These are phyloP conservation scores for Eulemur albifrons DNA, from an alignment of 2,797 vertebrate genomes.

Conservation along the genomic window DNA sequence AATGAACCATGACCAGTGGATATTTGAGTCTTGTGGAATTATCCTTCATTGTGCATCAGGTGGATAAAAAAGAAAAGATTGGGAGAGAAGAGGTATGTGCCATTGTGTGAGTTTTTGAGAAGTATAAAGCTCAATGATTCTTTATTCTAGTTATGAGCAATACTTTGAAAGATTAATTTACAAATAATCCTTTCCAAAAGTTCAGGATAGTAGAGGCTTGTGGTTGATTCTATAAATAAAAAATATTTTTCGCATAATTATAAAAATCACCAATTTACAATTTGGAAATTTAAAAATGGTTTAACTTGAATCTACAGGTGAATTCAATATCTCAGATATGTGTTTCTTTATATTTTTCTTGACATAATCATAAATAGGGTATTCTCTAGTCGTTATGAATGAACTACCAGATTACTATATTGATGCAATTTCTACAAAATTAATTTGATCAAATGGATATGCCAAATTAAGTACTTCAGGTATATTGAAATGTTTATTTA, in stretches of 20 bases:
- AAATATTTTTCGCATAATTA: not conserved
- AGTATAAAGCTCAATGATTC: not conserved
- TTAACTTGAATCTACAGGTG: not conserved
- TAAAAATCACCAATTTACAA: constrained; percentile 1
- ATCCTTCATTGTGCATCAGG: constrained; percentile 21
- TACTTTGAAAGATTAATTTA: constrained; percentile 54
- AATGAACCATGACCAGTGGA: not conserved
- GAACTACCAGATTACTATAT: not conserved
- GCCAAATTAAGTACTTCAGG: not conserved
- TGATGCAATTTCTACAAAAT: not conserved
- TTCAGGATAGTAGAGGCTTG: not conserved
- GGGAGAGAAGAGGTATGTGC: not conserved
- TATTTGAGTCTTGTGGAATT: not conserved
- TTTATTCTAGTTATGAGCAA: not conserved
- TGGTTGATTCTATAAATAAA: not conserved
- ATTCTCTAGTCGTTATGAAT: not conserved
- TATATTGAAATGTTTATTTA: not conserved
- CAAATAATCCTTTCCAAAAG: constrained; percentile 34
- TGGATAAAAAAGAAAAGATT: not conserved
- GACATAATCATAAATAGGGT: not conserved
- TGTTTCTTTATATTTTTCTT: constrained; percentile 36
- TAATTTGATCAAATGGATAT: constrained; percentile 11
- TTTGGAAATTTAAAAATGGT: constrained; percentile 37
- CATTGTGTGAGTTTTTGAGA: not conserved
- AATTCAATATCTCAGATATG: not conserved